Evolutionary conservation across 2,888 invertebrate genomes (phyloP), one percentile per base, ranked within the genome.

Genomic region (Osmoderma eremita): DNA sequence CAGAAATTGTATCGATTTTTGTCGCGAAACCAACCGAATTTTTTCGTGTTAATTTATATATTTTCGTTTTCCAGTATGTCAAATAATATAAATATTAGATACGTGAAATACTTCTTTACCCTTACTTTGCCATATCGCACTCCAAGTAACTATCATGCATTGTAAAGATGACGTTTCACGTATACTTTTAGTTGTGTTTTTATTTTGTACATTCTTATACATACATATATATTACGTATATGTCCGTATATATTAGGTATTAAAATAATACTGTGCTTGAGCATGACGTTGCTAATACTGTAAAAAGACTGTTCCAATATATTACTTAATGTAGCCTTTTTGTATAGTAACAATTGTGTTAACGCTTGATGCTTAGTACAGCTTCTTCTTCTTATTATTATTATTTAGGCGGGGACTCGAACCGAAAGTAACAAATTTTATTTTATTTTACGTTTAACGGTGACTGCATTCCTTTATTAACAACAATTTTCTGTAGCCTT

Each of bases 371-470:
- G 81, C 81, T 82, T 81, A 80, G 80, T 77, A 77, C 74, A 79
- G 76, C 76, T 78, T 77, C 72, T 78, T 78, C 75, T 77, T 78
- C 75, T 77, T 79, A 78, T 79, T 79, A 78, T 79, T 79, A 78
- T 79, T 78, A 76, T 78, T 78, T 79, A 80, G 80, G 80, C 79
- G 81, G 80, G 82, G 82, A 81, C 82, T 82, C 81, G 82, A 81
- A 82, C 82, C 82, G 81, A 82, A 81, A 78, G 72, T 74, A 58
- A 66, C 54, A 50, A 41, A 24, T 30, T 63, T 38, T 63, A 56
- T 30, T 38, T 48, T 41, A 18, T 49, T 13, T 42, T 17, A 30
- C 30, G 58, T 61, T 45, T 61, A 45, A 56, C 22, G 45, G 45
- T 61, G 58, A 61, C 30, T 45, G 58, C 58, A 61, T 61, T 45